Evolutionary conservation across 2,888 invertebrate genomes (phyloP).

Genomic region (Pristionchus mayeri): DNA sequence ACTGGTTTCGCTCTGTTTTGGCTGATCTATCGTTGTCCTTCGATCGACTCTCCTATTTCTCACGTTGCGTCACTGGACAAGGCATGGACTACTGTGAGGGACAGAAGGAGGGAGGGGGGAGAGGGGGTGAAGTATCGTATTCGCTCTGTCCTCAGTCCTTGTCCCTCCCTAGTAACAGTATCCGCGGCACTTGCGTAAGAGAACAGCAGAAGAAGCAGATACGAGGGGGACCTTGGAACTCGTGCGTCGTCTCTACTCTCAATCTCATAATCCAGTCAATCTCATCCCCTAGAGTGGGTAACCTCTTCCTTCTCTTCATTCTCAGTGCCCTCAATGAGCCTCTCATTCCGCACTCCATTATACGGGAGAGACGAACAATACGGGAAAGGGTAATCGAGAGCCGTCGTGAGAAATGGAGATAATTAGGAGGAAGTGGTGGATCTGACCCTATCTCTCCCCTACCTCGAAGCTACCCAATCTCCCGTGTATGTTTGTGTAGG

Average conservation of each 20-base stretch:
- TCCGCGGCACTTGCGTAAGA: background rate
- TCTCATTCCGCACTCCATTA: slow-evolving; percentile 39
- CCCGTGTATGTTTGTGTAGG: slow-evolving; percentile 17
- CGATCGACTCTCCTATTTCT: slow-evolving; percentile 5
- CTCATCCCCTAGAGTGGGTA: background rate
- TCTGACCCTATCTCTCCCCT: background rate
- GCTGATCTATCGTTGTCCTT: slow-evolving; percentile 11
- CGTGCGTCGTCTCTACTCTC: too few species aligned
- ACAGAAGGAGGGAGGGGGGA: background rate
- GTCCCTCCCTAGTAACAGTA: slow-evolving; percentile 31
- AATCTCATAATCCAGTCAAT: background rate
- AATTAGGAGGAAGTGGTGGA: slow-evolving; percentile 1
- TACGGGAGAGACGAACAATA: slow-evolving; percentile 6
- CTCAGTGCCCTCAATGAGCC: slow-evolving; percentile 6
- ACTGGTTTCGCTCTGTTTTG: slow-evolving; percentile 5
- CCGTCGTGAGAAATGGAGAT: slow-evolving; percentile 4
- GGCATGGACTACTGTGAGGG: slow-evolving; percentile 35
- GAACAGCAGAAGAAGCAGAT: background rate
- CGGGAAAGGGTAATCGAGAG: slow-evolving; percentile 29
- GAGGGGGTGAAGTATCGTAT: slow-evolving; percentile 18
- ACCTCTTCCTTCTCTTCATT: too few species aligned
- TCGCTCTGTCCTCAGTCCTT: slow-evolving; percentile 30
- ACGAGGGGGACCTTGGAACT: background rate
- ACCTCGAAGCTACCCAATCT: background rate
- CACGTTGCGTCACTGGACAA: slow-evolving; percentile 27